Conservation (phyloP, 2,888 invertebrate genomes). For the Cerastoderma edule region DNA sequence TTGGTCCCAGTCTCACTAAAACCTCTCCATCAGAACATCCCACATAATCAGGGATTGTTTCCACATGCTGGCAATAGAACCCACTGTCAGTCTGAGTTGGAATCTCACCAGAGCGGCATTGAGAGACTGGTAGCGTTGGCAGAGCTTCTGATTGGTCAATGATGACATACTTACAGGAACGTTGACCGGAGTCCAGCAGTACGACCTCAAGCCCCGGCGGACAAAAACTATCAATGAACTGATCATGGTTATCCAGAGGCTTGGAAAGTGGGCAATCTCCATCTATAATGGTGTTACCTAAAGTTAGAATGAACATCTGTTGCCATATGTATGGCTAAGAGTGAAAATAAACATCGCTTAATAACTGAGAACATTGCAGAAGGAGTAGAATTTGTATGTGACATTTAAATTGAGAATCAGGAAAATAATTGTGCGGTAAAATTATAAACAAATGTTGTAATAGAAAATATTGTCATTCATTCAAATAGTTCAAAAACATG, state of each 20-base stretch:
- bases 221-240: slow-evolving; percentile 40
- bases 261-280: neutral
- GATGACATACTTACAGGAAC: slow-evolving; percentile 3
- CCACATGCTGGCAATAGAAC: slow-evolving; percentile 4
- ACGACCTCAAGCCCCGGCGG: slow-evolving; percentile 44
- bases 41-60: neutral
- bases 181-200: neutral
- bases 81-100: neutral
- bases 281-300: neutral
- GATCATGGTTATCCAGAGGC: neutral
- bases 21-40: slow-evolving; percentile 1
- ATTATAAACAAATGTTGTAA: no score
- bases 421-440: no score
- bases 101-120: neutral
- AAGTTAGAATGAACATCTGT: no score
- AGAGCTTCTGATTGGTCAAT: neutral
- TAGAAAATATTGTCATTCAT: no score
- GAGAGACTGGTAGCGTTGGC: neutral
- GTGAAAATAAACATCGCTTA: no score
- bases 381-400: no score
- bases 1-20: neutral
- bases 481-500: no score
- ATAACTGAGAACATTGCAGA: no score
- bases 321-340: no score
- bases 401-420: no score